Percentiles rank a stretch among this genome's conserved stretches.
These are phyloP conservation scores for Tachypleus tridentatus DNA, from an alignment of 1,140 invertebrate species.

Conservation along the genomic window DNA sequence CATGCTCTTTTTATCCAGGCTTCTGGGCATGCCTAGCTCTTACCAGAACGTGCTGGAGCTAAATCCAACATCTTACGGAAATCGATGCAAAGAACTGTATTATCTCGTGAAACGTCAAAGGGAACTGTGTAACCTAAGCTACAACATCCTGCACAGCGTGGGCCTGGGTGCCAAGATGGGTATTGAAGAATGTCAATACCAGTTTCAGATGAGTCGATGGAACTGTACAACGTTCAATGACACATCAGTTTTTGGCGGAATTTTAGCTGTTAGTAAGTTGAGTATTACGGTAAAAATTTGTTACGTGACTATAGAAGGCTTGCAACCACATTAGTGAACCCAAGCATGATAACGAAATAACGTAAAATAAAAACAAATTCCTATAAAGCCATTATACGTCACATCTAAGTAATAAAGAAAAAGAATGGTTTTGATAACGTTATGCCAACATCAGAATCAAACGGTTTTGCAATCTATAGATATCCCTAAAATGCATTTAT, in stretches of 20 bases:
- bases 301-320: no score
- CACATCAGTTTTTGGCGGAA: constrained; percentile 56
- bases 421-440: no score
- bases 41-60: constrained; percentile 26
- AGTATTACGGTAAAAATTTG: no score
- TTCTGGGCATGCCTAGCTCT: constrained; percentile 21
- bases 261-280: constrained; percentile 34
- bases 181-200: constrained; percentile 80
- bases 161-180: constrained; percentile 62
- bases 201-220: constrained; percentile 76
- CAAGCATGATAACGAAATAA: no score
- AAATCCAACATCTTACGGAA: constrained; percentile 29
- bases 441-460: no score
- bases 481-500: no score
- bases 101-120: constrained; percentile 39
- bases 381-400: no score
- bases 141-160: constrained; percentile 36
- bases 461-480: no score
- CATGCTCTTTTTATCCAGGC: constrained; percentile 12
- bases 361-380: no score
- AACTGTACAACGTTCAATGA: constrained; percentile 62
- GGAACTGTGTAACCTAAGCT: constrained; percentile 38
- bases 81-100: constrained; percentile 34
- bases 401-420: no score
- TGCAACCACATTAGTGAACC: no score